Evolutionary conservation across 2,888 invertebrate genomes (phyloP).

Genomic region (Mythimna vitellina): DNA sequence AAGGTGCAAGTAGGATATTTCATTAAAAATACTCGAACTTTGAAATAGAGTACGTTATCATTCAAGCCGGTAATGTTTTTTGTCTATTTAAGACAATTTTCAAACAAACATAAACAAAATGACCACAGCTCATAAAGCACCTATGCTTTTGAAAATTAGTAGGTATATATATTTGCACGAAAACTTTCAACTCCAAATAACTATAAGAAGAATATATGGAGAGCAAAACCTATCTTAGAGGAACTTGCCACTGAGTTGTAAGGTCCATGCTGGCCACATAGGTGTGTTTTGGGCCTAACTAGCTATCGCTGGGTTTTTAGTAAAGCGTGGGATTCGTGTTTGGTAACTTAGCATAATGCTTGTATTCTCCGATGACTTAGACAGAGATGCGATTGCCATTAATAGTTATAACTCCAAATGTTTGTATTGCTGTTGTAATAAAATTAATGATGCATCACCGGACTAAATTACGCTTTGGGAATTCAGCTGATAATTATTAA

Average conservation of each 20-base stretch:
- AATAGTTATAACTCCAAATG: neutral
- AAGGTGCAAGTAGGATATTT: neutral
- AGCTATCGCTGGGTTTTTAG: neutral
- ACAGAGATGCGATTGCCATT: neutral
- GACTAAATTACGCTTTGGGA: constrained; percentile 6
- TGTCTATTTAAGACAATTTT: too few species aligned
- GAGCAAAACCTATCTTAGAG: neutral
- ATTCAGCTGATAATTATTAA: constrained; percentile 13
- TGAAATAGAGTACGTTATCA: too few species aligned
- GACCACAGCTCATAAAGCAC: too few species aligned
- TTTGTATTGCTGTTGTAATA: neutral
- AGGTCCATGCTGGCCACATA: neutral
- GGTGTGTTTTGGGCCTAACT: neutral
- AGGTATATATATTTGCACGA: too few species aligned
- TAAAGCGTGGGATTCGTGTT: neutral
- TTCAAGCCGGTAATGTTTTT: too few species aligned
- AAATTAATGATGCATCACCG: neutral
- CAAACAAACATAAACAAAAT: too few species aligned
- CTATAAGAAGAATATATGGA: neutral
- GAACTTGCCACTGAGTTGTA: neutral
- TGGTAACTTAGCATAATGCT: neutral
- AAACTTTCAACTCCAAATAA: neutral
- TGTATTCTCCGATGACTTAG: neutral
- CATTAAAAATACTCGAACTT: too few species aligned
- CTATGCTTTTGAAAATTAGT: too few species aligned